Conservation (phyloP, 2,888 invertebrate genomes). For the Drosophila kanekoi region DNA sequence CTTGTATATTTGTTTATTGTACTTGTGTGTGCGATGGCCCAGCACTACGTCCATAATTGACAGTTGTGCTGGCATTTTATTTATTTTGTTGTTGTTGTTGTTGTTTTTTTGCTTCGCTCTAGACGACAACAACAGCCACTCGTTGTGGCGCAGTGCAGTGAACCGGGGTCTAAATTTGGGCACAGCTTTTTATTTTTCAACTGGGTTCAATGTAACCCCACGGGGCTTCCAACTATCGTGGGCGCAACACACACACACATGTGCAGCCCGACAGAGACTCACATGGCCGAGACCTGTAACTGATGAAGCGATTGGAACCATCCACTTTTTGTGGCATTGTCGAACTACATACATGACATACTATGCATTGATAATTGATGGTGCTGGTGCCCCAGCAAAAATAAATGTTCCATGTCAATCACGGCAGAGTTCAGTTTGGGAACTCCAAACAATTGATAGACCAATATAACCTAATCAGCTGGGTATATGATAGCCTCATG, state of each 20-base stretch:
- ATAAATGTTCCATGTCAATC: conserved; percentile 47
- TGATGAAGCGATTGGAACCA: conserved; percentile 36
- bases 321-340: conserved; percentile 12
- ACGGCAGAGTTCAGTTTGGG: neutral
- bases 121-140: conserved; percentile 32
- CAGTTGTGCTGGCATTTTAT: conserved; percentile 72
- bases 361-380: conserved; percentile 32
- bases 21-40: conserved; percentile 44
- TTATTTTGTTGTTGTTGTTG: conserved; percentile 53
- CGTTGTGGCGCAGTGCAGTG: conserved; percentile 55
- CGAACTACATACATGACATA: conserved; percentile 13
- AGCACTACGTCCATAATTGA: conserved; percentile 68
- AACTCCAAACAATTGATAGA: conserved; percentile 7
- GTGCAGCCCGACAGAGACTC: conserved; percentile 25
- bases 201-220: conserved; percentile 73
- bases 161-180: conserved; percentile 73
- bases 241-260: conserved; percentile 53
- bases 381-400: conserved; percentile 26
- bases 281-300: conserved; percentile 18
- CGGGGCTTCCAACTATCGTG: conserved; percentile 60
- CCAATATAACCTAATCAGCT: neutral
- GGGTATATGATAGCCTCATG: too few species aligned
- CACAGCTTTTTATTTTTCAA: conserved; percentile 61
- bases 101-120: conserved; percentile 38
- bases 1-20: conserved; percentile 38